A percentile compares a stretch with the other conserved stretches of the same genome.
Evolutionary conservation across 2,113 vertebrate species (phyloP).

Genomic region (Platichthys stellatus): DNA sequence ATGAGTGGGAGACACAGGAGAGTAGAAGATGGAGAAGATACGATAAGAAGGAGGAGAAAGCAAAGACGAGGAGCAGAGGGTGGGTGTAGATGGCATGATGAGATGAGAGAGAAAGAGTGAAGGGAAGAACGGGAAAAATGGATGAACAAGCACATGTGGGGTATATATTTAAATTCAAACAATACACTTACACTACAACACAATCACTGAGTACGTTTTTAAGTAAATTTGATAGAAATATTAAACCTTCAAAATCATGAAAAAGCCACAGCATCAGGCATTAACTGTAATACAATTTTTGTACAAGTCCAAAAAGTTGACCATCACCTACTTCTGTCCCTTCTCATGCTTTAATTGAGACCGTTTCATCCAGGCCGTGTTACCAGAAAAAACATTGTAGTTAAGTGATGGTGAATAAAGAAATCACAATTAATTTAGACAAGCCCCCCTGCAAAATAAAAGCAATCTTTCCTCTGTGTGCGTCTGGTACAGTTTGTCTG

Average conservation of each 20-base stretch:
- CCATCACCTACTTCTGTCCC: no score
- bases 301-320: neutral
- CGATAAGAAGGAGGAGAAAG: neutral
- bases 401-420: constrained; percentile 39
- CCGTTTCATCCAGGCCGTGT: constrained; percentile 60
- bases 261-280: no score
- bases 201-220: no score
- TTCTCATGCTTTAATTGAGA: neutral
- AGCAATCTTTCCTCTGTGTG: constrained; percentile 50
- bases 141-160: no score
- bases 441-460: constrained; percentile 59
- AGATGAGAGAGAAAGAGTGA: neutral
- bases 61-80: neutral
- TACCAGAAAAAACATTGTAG: constrained; percentile 48
- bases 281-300: neutral
- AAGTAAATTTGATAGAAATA: no score
- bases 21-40: neutral
- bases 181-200: no score
- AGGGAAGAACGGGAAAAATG: neutral
- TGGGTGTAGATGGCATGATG: neutral
- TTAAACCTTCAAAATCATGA: no score
- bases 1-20: neutral
- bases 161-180: no score
- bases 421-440: constrained; percentile 61
- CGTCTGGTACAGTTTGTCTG: constrained; percentile 66